A percentile compares a stretch with the other conserved stretches of the same genome.
These are phyloP conservation scores for Telmatochromis brachygnathus DNA, from an alignment of 2,113 vertebrate genomes.

Conservation along the genomic window DNA sequence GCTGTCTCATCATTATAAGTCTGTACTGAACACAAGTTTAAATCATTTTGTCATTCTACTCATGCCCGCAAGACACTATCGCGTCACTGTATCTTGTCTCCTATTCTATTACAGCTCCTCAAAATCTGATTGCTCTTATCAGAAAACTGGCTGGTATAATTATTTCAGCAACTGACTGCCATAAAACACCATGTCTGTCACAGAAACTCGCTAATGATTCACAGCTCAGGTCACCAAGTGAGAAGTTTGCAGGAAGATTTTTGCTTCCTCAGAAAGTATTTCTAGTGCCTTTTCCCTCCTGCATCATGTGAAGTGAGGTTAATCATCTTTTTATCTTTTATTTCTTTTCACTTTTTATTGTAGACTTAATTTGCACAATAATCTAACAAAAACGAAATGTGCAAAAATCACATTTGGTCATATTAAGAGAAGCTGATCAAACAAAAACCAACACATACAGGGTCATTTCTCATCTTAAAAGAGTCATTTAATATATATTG, in stretches of 20 bases:
- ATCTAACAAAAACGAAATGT: fast-evolving
- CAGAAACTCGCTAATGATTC: not conserved
- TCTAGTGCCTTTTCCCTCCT: not conserved
- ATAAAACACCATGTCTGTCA: not conserved
- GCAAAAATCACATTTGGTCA: not conserved
- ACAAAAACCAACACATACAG: not conserved
- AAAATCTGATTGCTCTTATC: constrained; percentile 8
- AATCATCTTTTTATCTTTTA: not conserved
- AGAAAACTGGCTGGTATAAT: not conserved
- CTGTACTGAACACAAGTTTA: not conserved
- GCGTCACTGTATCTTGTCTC: not conserved
- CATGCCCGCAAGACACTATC: not conserved
- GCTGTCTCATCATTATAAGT: not conserved
- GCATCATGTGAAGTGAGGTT: not conserved
- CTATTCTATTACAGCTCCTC: not conserved
- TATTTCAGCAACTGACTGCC: not conserved
- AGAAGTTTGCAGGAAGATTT: not conserved
- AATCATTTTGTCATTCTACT: not conserved
- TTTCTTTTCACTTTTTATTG: not conserved
- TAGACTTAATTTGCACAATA: not conserved
- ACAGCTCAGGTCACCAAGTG: not conserved
- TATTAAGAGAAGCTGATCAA: not conserved
- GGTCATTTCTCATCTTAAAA: not conserved
- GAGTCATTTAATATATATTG: not conserved
- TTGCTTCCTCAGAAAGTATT: not conserved